phyloP scores from a whole-genome alignment of 2,113 vertebrate genomes.

The Corythornis madagascariensis region DNA sequence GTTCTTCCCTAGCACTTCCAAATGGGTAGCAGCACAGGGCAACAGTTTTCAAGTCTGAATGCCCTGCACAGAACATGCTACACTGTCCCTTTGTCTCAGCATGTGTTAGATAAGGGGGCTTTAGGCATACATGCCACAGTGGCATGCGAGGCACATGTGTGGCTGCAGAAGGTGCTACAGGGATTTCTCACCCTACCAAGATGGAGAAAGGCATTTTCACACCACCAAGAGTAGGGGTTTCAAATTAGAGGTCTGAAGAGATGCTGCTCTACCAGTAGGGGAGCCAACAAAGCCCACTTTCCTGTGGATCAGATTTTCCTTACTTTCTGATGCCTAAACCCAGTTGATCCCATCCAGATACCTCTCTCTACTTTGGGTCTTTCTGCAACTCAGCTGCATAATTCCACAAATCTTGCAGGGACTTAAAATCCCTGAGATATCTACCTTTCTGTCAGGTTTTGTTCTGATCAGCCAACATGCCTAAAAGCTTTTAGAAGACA shows the following conservation, averaged over 20 bases:
- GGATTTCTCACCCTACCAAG: not conserved
- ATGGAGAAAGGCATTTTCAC: not conserved
- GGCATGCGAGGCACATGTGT: not conserved
- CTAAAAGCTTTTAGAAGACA: conserved; percentile 33
- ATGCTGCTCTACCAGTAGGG: not conserved
- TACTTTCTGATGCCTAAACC: not conserved
- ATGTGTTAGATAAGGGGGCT: rapidly evolving
- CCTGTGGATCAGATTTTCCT: not conserved
- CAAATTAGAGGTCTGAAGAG: not conserved
- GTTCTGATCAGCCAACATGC: not conserved
- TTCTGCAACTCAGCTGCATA: conserved; percentile 7
- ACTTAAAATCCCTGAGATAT: not conserved
- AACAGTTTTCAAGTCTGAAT: not conserved
- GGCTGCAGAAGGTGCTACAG: not conserved
- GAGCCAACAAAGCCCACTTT: not conserved
- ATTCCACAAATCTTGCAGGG: conserved; percentile 24
- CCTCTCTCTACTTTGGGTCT: not conserved
- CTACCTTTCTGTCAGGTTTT: conserved; percentile 14
- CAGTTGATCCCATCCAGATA: not conserved
- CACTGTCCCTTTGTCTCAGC: not conserved
- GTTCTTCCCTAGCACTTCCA: not conserved
- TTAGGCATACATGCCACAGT: rapidly evolving
- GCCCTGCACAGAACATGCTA: not conserved
- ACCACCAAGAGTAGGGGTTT: not conserved
- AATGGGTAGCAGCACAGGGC: rapidly evolving